Percentiles rank a stretch among this genome's conserved stretches.
Evolutionary conservation across 2,113 vertebrate genomes (phyloP).

Genomic region (Ochotona curzoniae): DNA sequence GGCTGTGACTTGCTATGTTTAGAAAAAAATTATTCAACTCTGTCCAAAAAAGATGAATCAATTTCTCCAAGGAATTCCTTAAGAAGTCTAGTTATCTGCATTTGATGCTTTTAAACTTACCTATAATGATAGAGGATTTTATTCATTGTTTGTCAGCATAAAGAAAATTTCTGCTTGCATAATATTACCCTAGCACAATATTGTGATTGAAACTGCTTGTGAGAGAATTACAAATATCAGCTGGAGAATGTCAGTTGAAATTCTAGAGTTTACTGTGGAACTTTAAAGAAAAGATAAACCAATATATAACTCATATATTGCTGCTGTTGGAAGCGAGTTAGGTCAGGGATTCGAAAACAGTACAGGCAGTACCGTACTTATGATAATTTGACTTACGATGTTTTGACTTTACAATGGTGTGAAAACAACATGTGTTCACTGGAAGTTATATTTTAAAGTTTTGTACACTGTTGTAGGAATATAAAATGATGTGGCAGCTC

Average conservation of each 20-base stretch:
- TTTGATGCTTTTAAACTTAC: background rate
- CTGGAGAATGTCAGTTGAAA: background rate
- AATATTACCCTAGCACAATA: background rate
- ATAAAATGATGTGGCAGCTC: background rate
- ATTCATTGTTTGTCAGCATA: background rate
- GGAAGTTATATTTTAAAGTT: background rate
- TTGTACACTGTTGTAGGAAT: background rate
- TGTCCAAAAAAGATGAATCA: background rate
- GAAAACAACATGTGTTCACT: background rate
- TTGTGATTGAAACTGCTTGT: background rate
- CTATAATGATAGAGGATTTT: background rate
- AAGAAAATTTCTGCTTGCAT: slow-evolving; percentile 18
- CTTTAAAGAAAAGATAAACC: background rate
- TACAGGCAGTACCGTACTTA: background rate
- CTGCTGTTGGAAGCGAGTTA: background rate
- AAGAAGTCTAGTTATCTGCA: background rate
- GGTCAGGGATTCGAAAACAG: background rate
- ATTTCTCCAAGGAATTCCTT: background rate
- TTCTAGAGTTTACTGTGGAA: background rate
- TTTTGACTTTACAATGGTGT: background rate
- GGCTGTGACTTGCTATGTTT: background rate
- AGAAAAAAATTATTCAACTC: background rate
- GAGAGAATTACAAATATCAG: slow-evolving; percentile 30
- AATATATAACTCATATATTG: background rate
- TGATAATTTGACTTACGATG: background rate